Percentiles rank a stretch among this genome's conserved stretches.
Evolutionary conservation across 2,113 vertebrate genomes (phyloP).

Genomic region (Sapayoa aenigma): DNA sequence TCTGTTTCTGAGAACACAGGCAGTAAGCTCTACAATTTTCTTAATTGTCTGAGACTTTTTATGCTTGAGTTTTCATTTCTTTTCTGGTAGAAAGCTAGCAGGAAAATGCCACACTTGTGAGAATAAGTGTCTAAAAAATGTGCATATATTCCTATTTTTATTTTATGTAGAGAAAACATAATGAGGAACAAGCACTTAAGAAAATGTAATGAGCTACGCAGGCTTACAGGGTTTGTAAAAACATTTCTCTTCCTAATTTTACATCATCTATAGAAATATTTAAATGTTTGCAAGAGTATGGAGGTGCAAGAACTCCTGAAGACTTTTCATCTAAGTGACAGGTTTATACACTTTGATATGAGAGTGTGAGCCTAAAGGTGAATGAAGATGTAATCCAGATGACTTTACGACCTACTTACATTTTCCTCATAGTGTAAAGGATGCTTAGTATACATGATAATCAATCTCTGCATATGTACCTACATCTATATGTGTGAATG

Average conservation of each 20-base stretch:
- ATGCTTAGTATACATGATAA: accelerated
- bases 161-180: background rate
- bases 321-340: background rate
- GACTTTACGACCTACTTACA: background rate
- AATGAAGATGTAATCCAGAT: background rate
- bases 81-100: background rate
- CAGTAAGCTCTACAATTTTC: background rate
- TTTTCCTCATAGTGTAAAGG: background rate
- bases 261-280: background rate
- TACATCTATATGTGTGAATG: background rate
- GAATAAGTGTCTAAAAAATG: background rate
- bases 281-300: background rate
- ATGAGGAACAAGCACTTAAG: background rate
- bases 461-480: background rate
- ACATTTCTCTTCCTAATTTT: background rate
- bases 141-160: background rate
- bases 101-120: background rate
- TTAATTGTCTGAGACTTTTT: background rate
- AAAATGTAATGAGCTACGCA: background rate
- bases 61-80: background rate
- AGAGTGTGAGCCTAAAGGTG: background rate
- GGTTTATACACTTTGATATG: background rate
- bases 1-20: background rate
- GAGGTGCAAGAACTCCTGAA: background rate
- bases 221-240: background rate